A percentile compares a stretch with the other conserved stretches of the same genome.
Conservation (phyloP, 1,140 invertebrate genomes). For the Sycophila sp. region DNA sequence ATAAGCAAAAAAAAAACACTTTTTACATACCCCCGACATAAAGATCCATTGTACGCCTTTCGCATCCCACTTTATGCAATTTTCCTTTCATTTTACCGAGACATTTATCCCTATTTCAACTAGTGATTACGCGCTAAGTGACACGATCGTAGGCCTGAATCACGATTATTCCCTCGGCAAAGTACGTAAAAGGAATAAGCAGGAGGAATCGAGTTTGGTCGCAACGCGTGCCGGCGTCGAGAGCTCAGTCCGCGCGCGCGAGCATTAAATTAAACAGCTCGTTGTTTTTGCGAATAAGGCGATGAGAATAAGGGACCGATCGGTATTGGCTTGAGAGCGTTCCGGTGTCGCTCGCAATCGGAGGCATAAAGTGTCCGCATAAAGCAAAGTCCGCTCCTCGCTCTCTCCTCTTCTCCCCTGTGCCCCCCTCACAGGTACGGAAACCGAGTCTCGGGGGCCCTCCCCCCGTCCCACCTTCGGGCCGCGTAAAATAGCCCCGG, state of each 20-base stretch:
- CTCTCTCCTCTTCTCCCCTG: not conserved
- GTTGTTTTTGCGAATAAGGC: constrained; percentile 54
- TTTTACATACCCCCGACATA: too few relatives aligned
- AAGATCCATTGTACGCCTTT: too few relatives aligned
- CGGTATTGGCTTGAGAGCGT: constrained; percentile 62
- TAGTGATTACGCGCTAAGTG: too few relatives aligned
- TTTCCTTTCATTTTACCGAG: too few relatives aligned
- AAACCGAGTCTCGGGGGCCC: not conserved
- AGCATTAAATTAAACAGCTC: constrained; percentile 60
- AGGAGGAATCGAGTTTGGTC: not conserved
- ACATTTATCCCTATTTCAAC: too few relatives aligned
- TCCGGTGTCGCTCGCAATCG: constrained; percentile 66
- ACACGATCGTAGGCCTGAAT: too few relatives aligned
- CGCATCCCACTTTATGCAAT: too few relatives aligned
- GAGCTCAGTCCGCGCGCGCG: constrained; percentile 38
- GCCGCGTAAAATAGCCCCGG: constrained; percentile 7
- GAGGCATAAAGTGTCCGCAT: constrained; percentile 65
- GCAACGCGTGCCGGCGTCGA: constrained; percentile 49
- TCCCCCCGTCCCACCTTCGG: too few relatives aligned
- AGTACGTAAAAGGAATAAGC: not conserved
- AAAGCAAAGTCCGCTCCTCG: constrained; percentile 53
- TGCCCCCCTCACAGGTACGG: constrained; percentile 1
- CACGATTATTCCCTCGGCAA: too few relatives aligned
- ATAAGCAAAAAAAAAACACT: too few relatives aligned
- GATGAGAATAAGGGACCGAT: constrained; percentile 46